Percentiles rank a stretch among this genome's conserved stretches.
Conservation (phyloP, 1,140 invertebrate species). For the Drosophila asahinai region DNA sequence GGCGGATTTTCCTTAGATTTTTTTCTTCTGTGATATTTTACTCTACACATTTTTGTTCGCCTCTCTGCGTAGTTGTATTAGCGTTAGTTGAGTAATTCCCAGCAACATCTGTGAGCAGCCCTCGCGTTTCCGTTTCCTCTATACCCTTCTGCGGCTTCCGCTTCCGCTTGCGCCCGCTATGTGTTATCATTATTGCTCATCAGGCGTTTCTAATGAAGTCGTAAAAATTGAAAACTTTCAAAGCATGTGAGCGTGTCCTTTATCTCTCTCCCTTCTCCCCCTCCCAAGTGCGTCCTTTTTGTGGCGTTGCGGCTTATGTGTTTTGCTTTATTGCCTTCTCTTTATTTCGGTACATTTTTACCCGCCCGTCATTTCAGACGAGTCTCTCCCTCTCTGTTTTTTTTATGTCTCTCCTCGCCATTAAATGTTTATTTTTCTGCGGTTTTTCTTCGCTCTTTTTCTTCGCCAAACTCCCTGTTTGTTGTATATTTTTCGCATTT, state of each 20-base stretch:
- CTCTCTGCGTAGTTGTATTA: slow-evolving; percentile 6
- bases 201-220: slow-evolving; percentile 79
- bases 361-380: slow-evolving; percentile 10
- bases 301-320: slow-evolving; percentile 42
- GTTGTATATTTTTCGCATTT: slow-evolving; percentile 37
- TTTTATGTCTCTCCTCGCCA: slow-evolving; percentile 25
- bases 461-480: slow-evolving; percentile 6
- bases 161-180: neutral
- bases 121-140: slow-evolving; percentile 11
- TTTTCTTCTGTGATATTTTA: neutral
- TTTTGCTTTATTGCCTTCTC: slow-evolving; percentile 39
- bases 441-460: slow-evolving; percentile 22
- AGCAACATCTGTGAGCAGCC: slow-evolving; percentile 47
- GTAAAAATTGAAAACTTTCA: slow-evolving; percentile 79
- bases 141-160: slow-evolving; percentile 4
- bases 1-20: slow-evolving; percentile 1
- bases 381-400: slow-evolving; percentile 1
- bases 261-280: slow-evolving; percentile 21
- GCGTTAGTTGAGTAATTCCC: slow-evolving; percentile 27
- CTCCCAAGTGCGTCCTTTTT: slow-evolving; percentile 14
- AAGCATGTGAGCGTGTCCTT: slow-evolving; percentile 51
- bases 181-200: slow-evolving; percentile 76
- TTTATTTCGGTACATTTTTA: slow-evolving; percentile 31
- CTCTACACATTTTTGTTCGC: neutral
- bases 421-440: slow-evolving; percentile 50